Base-by-base conservation (phyloP, 2,797 vertebrate species). In the Ptychadena robeensis region DNA sequence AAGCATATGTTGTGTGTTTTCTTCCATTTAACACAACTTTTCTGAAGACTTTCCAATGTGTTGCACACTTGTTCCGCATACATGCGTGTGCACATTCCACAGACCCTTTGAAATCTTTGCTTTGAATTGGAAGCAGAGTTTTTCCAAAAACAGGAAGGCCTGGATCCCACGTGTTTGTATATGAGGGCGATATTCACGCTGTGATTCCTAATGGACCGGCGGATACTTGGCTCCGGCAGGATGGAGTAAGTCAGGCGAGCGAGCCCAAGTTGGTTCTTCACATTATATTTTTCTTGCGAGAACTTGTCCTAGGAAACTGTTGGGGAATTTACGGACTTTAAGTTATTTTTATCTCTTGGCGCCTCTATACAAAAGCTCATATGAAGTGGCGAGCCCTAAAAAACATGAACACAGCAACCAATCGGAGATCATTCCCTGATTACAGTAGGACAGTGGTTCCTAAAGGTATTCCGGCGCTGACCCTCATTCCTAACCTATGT, bases 121-220 rank as follows among this genome's bases (percentile, higher is more conserved):
- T 35, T n/a, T 15, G 18, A 40, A 11, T 65, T 76, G 61, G 64
- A 65, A 37, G 7, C 57, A 14, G 22, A 44, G 10, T 31, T 66
- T 66, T 66, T 22, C 74, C 74, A 44, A 44, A 14, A 48, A 66
- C 74, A 77, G 74, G 74, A 77, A 77, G 63, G 28, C 6, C 9
- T 28, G 44, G 37, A 65, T 66, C 61, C 65, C 32, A n/a, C 18
- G 32, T 35, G 31, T 30, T 34, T 67, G 8, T 11, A 25, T 77
- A 38, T 65, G 32, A 32, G 31, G 74, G 44, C 1, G 63, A 18
- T 66, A 18, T 66, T 32, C 74, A n/a, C 44, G 28, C 63, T 77
- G 74, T 66, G 74, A 64, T 48, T 40, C 31, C 18, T 30, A 31
- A 48, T 44, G 48, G 34, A n/a, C 37, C 63, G n/a, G n/a, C 74